These are phyloP conservation scores for Subacronicta megacephala DNA, from an alignment of 2,888 invertebrate species.

Conservation along the genomic window DNA sequence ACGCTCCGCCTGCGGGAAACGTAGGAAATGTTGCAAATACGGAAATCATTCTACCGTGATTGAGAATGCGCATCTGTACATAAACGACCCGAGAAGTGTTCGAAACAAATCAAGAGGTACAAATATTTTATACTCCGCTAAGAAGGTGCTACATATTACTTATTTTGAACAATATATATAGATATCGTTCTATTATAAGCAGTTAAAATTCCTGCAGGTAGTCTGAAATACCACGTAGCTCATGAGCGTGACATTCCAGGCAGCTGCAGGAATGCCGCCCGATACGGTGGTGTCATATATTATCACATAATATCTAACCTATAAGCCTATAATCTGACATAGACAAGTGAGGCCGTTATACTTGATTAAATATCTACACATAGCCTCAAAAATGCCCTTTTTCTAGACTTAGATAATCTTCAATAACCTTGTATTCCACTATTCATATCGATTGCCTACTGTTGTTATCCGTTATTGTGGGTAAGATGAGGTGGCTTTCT, in stretches of 20 bases:
- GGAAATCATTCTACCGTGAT: conserved; percentile 56
- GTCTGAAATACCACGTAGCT: conserved; percentile 24
- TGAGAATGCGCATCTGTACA: conserved; percentile 48
- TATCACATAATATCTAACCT: background rate
- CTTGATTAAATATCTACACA: too few relatives aligned
- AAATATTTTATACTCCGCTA: background rate
- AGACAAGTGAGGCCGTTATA: too few relatives aligned
- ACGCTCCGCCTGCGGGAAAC: conserved; percentile 39
- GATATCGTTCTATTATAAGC: too few relatives aligned
- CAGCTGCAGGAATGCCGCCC: conserved; percentile 39
- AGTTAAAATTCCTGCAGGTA: conserved; percentile 36
- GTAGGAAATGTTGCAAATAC: conserved; percentile 54
- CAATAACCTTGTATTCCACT: background rate
- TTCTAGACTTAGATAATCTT: too few relatives aligned
- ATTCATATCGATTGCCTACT: conserved; percentile 22
- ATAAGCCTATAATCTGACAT: too few relatives aligned
- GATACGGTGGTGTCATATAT: conserved; percentile 35
- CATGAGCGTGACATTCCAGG: conserved; percentile 36
- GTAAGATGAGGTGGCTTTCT: conserved; percentile 24
- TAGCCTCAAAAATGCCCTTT: too few relatives aligned
- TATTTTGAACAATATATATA: too few relatives aligned
- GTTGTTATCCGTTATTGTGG: conserved; percentile 18
- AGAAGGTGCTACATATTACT: too few relatives aligned
- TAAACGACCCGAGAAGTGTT: conserved; percentile 26
- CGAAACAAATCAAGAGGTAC: background rate